phyloP scores from a whole-genome alignment of 2,888 invertebrate species.

The Stramonita haemastoma region DNA sequence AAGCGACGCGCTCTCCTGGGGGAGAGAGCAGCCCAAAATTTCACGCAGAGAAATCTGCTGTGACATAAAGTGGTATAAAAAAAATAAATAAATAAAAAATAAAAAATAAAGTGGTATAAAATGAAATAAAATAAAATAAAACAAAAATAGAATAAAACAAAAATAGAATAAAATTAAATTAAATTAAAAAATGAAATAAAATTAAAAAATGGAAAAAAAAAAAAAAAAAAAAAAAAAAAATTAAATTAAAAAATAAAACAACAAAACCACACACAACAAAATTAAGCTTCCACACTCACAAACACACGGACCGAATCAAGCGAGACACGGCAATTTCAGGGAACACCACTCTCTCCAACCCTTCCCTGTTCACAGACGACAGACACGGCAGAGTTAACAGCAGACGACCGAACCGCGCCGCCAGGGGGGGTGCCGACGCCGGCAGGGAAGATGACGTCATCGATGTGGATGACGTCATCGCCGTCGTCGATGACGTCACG shows the following conservation, averaged over 20 bases:
- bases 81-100: not conserved
- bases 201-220: not conserved
- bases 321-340: constrained; percentile 36
- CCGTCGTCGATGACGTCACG: not conserved
- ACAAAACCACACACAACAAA: not conserved
- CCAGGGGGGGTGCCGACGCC: not conserved
- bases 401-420: constrained; percentile 57
- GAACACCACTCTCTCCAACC: constrained; percentile 49
- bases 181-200: not conserved
- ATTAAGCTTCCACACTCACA: not conserved
- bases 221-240: too few relatives aligned
- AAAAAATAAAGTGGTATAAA: not conserved
- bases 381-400: constrained; percentile 53
- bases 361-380: constrained; percentile 46
- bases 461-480: not conserved
- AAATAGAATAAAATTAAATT: not conserved
- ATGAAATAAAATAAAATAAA: too few relatives aligned
- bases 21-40: not conserved
- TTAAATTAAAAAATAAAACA: not conserved
- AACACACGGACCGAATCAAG: constrained; percentile 40
- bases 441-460: constrained; percentile 14
- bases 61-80: not conserved
- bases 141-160: not conserved
- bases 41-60: not conserved
- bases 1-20: too few relatives aligned